Evolutionary conservation across 2,888 invertebrate genomes (phyloP).

Genomic region (Limnephilus marmoratus): DNA sequence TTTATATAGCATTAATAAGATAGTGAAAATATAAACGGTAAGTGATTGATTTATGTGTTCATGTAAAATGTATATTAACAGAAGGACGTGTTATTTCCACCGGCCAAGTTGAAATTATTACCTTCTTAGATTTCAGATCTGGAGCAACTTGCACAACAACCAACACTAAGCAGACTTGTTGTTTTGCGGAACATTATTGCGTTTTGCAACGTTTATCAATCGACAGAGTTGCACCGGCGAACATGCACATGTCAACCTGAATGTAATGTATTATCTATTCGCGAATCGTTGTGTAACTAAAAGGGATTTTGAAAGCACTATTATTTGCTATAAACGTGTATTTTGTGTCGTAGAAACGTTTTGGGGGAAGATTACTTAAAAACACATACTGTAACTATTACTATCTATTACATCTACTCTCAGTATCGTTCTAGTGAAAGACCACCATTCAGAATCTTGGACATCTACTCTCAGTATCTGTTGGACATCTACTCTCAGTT

Average conservation of each 20-base stretch:
- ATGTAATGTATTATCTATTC: neutral
- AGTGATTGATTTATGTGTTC: neutral
- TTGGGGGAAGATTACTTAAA: too few species aligned
- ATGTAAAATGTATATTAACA: neutral
- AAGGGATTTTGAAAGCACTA: neutral
- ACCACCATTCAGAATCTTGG: too few species aligned
- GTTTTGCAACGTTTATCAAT: constrained; percentile 28
- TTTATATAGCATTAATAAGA: neutral
- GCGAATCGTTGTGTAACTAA: neutral
- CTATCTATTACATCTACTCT: too few species aligned
- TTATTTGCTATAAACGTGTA: neutral
- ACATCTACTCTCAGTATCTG: too few species aligned
- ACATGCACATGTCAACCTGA: neutral
- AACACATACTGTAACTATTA: too few species aligned
- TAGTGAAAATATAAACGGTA: neutral
- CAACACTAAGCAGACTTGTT: neutral
- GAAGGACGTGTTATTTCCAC: neutral
- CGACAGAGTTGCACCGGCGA: constrained; percentile 30
- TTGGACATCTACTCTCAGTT: too few species aligned
- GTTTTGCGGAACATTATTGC: constrained; percentile 11
- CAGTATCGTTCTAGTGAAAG: too few species aligned
- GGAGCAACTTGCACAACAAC: constrained; percentile 28
- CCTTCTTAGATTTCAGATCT: constrained; percentile 42
- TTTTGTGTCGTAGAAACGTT: neutral
- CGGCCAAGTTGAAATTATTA: neutral